phyloP scores from a whole-genome alignment of 2,797 vertebrate species.

The Knipowitschia caucasica region DNA sequence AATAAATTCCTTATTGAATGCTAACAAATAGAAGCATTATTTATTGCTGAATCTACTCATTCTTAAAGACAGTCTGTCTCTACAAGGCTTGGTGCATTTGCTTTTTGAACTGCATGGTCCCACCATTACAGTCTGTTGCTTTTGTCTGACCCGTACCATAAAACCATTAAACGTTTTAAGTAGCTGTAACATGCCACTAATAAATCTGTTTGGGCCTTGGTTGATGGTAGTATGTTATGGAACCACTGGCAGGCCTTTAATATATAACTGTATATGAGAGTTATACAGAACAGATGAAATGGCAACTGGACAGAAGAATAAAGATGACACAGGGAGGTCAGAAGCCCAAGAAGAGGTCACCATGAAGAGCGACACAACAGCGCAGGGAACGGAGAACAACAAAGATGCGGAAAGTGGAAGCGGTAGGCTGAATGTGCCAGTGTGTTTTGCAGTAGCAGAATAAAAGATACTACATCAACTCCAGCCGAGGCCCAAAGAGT shows the following conservation, averaged over 20 bases:
- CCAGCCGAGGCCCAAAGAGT: conserved; percentile 88
- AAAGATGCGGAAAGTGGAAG: conserved; percentile 90
- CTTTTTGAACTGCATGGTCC: conserved; percentile 3
- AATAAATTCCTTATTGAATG: neutral
- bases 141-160: conserved; percentile 1
- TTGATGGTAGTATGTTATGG: neutral
- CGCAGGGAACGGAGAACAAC: conserved; percentile 80
- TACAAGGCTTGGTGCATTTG: neutral
- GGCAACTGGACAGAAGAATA: neutral
- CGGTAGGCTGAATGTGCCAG: conserved; percentile 79
- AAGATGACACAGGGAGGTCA: conserved; percentile 18
- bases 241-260: neutral
- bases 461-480: conserved; percentile 89
- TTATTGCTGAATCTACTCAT: conserved; percentile 5
- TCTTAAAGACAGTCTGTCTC: conserved; percentile 3
- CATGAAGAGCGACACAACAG: conserved; percentile 80
- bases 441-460: conserved; percentile 85
- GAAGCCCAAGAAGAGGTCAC: conserved; percentile 77
- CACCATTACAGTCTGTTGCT: neutral
- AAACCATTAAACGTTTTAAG: conserved; percentile 10
- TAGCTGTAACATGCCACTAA: conserved; percentile 1
- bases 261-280: neutral
- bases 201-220: conserved; percentile 4
- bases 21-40: neutral
- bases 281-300: neutral